These are phyloP conservation scores for Siniperca scherzeri DNA, from an alignment of 2,797 vertebrate species.

Conservation along the genomic window DNA sequence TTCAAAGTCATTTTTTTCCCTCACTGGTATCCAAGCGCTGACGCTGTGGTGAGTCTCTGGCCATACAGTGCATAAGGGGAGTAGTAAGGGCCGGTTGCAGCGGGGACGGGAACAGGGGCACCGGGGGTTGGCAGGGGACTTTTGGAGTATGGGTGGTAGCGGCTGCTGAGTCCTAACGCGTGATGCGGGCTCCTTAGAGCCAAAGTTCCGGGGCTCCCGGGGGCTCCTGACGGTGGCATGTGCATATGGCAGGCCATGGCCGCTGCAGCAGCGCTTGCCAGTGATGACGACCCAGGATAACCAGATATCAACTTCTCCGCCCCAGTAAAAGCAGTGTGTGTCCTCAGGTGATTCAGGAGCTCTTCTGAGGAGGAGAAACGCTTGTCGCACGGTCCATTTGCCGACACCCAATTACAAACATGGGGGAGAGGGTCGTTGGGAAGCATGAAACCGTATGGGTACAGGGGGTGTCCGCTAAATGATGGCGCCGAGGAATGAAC, in stretches of 20 bases:
- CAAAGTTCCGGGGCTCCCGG: constrained; percentile 93
- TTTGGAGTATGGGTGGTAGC: constrained; percentile 99
- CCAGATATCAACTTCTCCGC: constrained; percentile 94
- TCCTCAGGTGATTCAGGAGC: constrained; percentile 98
- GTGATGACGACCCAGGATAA: constrained; percentile 94
- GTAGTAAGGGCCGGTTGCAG: constrained; percentile 97
- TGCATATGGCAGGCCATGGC: constrained; percentile 99
- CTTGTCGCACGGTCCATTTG: constrained; percentile 99
- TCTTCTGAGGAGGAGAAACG: constrained; percentile 97
- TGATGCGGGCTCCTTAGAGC: constrained; percentile 96
- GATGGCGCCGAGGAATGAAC: constrained; percentile 93
- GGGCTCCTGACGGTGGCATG: constrained; percentile 93
- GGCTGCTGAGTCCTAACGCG: constrained; percentile 97
- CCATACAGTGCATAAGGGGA: constrained; percentile 99
- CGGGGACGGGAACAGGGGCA: constrained; percentile 95
- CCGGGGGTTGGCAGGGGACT: constrained; percentile 95
- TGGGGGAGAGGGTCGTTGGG: constrained; percentile 98
- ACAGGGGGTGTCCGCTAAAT: constrained; percentile 95
- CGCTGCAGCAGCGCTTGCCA: constrained; percentile 95
- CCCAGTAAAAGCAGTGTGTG: constrained; percentile 97
- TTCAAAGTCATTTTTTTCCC: constrained; percentile 73
- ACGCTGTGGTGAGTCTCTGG: constrained; percentile 99
- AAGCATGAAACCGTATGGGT: constrained; percentile 98
- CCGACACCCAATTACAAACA: constrained; percentile 99
- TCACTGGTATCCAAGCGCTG: constrained; percentile 98